Percentiles rank a stretch among this genome's conserved stretches.
Evolutionary conservation across 2,888 invertebrate genomes (phyloP).

Genomic region (Scotopteryx bipunctaria): DNA sequence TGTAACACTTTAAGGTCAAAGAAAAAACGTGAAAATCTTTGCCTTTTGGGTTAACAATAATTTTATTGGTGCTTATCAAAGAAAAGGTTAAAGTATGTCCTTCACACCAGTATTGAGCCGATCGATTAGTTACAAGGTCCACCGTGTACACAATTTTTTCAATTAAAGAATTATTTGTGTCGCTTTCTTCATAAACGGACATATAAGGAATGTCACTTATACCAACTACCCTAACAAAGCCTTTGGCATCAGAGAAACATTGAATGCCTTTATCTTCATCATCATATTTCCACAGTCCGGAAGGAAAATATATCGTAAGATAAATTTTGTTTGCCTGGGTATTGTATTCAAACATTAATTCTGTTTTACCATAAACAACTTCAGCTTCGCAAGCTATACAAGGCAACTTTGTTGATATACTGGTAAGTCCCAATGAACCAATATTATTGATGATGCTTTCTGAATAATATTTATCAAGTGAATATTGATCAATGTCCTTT

Average conservation of each 20-base stretch:
- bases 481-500: constrained; percentile 12
- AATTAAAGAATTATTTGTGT: constrained; percentile 40
- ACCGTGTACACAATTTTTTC: constrained; percentile 78
- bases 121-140: constrained; percentile 73
- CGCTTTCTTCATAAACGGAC: constrained; percentile 32
- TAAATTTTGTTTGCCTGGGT: constrained; percentile 57
- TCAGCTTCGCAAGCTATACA: constrained; percentile 73
- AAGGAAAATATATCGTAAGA: constrained; percentile 82
- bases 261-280: constrained; percentile 75
- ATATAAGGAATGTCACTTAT: constrained; percentile 61
- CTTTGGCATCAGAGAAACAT: constrained; percentile 85
- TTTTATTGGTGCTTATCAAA: constrained; percentile 72
- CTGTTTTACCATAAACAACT: constrained; percentile 55
- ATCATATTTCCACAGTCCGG: constrained; percentile 78
- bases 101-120: constrained; percentile 87
- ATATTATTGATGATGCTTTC: constrained; percentile 61
- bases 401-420: constrained; percentile 44
- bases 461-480: constrained; percentile 12
- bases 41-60: constrained; percentile 75
- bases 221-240: constrained; percentile 72
- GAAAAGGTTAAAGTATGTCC: constrained; percentile 80
- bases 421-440: constrained; percentile 53
- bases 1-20: constrained; percentile 54
- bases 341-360: constrained; percentile 64
- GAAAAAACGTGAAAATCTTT: constrained; percentile 68